Evolutionary conservation across 92 coral and sea anemone species (phyloP), one percentile per base, ranked within the genome.

Genomic region (Parazoanthus swiftii): DNA sequence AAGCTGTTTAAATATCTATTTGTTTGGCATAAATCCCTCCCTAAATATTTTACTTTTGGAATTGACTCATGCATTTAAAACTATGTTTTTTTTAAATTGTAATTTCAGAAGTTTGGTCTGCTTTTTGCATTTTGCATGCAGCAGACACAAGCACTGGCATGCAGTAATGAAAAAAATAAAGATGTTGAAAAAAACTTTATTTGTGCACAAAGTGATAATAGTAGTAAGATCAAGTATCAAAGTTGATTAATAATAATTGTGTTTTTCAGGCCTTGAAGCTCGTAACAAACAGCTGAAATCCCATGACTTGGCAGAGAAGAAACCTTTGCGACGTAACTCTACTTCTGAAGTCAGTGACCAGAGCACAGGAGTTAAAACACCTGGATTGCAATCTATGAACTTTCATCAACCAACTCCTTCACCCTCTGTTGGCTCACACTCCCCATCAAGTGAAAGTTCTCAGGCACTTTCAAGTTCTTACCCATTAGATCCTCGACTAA

Each of bases 381-480:
- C 90, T 66, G 76, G 43, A 25, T 3, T 83, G 46, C 81, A 81
- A 33, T 78, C 85, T 54, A 3, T 85, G 14, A 81, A 82, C 72
- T 56, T 88, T 56, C 90, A 91, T 76, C 87, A 93, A 68, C 98
- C 99, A 3, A 97, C 98, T n/a, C 99, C 98, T 44, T 95, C 99
- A 13, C 94, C 96, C 51, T 96, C 98, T 7, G 25, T 86, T 7
- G 83, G 90, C 56, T 97, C 98, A 63, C 98, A 93, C 35, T 96
- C 98, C 16, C 96, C 99, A 2, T 86, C 96, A 43, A 80, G 89
- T 54, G 98, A 95, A 43, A 89, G 92, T 42, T 85, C 80, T 44
- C 63, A 90, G 15, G 75, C 91, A 35, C 75, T 91, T 14, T 59
- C 89, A 80, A 72, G 63, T 85, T 79, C 88, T 35, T 76, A 92